Conservation (phyloP, 2,888 invertebrate species). For the Bugulina stolonifera region DNA sequence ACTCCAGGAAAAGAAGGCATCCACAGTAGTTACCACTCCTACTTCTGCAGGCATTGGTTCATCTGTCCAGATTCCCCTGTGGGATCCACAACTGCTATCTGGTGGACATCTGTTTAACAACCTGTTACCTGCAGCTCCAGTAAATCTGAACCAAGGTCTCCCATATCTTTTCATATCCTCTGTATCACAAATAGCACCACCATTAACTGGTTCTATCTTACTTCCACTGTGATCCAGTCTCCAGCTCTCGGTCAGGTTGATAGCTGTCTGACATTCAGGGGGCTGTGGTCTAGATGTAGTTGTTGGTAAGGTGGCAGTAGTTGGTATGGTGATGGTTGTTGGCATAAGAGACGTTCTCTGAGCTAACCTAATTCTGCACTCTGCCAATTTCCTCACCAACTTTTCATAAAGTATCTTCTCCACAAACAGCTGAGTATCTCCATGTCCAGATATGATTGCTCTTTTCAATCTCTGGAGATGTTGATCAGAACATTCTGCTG, state of each 20-base stretch:
- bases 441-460: neutral
- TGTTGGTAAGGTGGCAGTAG: neutral
- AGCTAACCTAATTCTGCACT: neutral
- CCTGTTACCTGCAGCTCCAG: neutral
- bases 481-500: neutral
- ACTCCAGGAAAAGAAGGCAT: neutral
- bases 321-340: neutral
- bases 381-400: neutral
- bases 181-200: neutral
- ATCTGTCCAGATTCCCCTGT: neutral
- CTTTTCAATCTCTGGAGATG: neutral
- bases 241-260: neutral
- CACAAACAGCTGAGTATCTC: neutral
- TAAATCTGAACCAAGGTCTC: neutral
- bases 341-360: neutral
- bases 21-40: neutral
- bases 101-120: neutral
- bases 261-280: neutral
- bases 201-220: neutral
- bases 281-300: neutral
- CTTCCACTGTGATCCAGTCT: neutral
- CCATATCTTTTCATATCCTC: neutral
- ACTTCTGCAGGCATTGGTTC: neutral
- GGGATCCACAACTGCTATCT: neutral
- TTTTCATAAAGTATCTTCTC: neutral